Conservation (phyloP, 2,113 vertebrate species). For the Antechinus stuartii region DNA sequence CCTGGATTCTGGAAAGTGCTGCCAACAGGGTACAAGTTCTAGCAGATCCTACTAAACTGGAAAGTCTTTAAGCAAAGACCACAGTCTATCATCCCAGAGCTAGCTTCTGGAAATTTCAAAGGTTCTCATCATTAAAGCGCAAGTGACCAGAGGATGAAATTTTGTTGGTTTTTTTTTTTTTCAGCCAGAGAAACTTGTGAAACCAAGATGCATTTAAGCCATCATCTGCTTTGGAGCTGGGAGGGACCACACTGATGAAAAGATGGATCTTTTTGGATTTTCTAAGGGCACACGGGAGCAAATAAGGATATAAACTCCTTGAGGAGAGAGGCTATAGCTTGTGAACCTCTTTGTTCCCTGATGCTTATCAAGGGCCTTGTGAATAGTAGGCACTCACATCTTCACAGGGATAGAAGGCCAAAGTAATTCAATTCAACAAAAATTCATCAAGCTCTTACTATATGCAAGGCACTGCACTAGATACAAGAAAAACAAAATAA, state of each 20-base stretch:
- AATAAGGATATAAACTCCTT: not conserved
- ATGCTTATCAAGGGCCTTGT: not conserved
- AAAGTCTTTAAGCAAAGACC: not conserved
- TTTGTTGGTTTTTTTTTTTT: not conserved
- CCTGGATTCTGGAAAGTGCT: not conserved
- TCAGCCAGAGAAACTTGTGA: not conserved
- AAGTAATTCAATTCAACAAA: not conserved
- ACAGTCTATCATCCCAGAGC: not conserved
- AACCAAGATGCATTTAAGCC: not conserved
- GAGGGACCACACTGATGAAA: not conserved
- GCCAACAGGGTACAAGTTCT: not conserved
- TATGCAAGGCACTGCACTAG: too few species aligned
- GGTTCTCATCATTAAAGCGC: not conserved
- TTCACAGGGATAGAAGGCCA: not conserved
- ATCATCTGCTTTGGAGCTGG: not conserved
- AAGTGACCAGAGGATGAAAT: not conserved
- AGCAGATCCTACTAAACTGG: not conserved
- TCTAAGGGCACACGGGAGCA: not conserved
- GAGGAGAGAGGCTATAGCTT: not conserved
- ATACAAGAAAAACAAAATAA: too few species aligned
- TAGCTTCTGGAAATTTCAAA: not conserved
- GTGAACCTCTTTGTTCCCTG: not conserved
- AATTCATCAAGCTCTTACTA: not conserved
- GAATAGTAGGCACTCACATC: not conserved
- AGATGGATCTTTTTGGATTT: not conserved